phyloP scores from a whole-genome alignment of 2,888 invertebrate species.

The Drosophila yooni region DNA sequence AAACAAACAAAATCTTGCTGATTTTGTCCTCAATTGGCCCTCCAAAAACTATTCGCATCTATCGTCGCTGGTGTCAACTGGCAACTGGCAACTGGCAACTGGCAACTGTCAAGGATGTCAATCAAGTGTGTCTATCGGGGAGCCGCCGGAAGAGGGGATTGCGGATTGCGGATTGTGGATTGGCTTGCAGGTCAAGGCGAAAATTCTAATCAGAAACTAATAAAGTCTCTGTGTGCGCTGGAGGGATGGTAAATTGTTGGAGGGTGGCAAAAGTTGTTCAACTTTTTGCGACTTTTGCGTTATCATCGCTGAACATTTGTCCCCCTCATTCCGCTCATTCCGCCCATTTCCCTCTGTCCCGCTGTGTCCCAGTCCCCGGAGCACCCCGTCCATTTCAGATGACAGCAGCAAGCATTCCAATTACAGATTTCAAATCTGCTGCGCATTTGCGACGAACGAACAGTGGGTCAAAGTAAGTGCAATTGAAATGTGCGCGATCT shows the following conservation, averaged over 20 bases:
- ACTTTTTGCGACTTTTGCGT: constrained; percentile 50
- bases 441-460: constrained; percentile 49
- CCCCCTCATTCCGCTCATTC: not conserved
- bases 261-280: constrained; percentile 51
- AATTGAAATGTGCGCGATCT: not conserved
- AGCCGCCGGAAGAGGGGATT: not conserved
- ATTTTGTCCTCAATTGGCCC: constrained; percentile 23
- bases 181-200: constrained; percentile 15
- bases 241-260: not conserved
- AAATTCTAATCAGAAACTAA: constrained; percentile 62
- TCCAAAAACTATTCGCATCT: constrained; percentile 12
- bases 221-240: not conserved
- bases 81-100: constrained; percentile 18
- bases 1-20: not conserved
- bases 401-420: constrained; percentile 45
- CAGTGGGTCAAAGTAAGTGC: constrained; percentile 25
- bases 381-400: constrained; percentile 2
- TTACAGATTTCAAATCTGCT: constrained; percentile 48
- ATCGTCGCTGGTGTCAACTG: constrained; percentile 9
- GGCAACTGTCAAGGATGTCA: constrained; percentile 41
- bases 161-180: not conserved
- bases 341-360: no score
- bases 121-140: constrained; percentile 28
- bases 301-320: constrained; percentile 37
- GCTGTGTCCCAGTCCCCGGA: no score